A percentile compares a stretch with the other conserved stretches of the same genome.
Evolutionary conservation across 2,888 invertebrate genomes (phyloP).

Genomic region (Stratiomys singularior): DNA sequence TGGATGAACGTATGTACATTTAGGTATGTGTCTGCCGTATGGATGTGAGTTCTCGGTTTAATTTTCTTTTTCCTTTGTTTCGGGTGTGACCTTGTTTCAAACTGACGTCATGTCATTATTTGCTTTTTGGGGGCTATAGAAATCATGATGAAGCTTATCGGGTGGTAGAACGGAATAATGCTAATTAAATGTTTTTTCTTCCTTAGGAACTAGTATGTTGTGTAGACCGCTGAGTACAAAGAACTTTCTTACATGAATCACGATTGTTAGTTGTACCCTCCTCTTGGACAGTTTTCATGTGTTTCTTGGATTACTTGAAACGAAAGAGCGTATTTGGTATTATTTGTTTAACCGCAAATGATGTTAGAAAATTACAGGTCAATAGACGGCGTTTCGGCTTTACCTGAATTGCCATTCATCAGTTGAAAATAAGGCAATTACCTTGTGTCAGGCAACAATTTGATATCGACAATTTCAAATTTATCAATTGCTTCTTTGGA

Average conservation of each 20-base stretch:
- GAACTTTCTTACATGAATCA: constrained; percentile 28
- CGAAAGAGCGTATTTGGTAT: not conserved
- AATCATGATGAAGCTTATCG: constrained; percentile 24
- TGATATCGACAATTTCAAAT: not conserved
- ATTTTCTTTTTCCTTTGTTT: constrained; percentile 21
- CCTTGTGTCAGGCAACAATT: not conserved
- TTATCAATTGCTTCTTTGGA: too few species aligned
- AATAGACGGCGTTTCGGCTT: not conserved
- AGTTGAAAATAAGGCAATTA: not conserved
- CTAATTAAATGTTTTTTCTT: constrained; percentile 21
- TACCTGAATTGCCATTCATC: not conserved
- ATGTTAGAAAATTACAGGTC: not conserved
- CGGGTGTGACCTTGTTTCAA: constrained; percentile 44
- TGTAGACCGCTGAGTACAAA: not conserved
- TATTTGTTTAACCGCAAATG: not conserved
- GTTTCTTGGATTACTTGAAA: constrained; percentile 9
- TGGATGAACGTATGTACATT: not conserved
- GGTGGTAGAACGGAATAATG: constrained; percentile 11
- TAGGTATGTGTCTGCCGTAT: not conserved
- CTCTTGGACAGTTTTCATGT: not conserved
- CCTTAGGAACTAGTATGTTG: not conserved
- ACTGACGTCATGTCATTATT: constrained; percentile 28
- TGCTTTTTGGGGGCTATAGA: not conserved
- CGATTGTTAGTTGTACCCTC: not conserved
- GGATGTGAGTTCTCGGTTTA: not conserved